Evolutionary conservation across 2,113 vertebrate species (phyloP), one percentile per base, ranked within the genome.

Genomic region (Bettongia penicillata): DNA sequence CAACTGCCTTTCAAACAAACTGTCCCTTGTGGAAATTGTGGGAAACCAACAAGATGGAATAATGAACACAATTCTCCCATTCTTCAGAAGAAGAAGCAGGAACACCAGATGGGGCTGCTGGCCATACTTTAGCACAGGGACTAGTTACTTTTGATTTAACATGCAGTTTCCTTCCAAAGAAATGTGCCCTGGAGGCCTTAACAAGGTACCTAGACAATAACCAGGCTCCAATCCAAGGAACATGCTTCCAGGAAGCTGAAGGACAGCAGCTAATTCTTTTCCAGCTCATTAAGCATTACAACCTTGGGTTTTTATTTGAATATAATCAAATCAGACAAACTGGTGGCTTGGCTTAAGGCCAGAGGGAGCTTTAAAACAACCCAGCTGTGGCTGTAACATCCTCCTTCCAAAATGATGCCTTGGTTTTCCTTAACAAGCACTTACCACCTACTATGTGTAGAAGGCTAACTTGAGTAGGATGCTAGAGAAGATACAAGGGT

Each of bases 261-360:
- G 89, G 90, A 57, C 48, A 96, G 26, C n/a, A 91, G 91, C 26
- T 84, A 53, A 91, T 91, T 94, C 89, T 95, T 91, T 57, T 37
- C 91, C 24, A 91, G 26, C 48, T 91, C n/a, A 57, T 95, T 95
- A 93, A 55, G 68, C 23, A 92, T 48, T 49, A 91, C 55, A 90
- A 89, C 49, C 84, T 90, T 55, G 31, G n/a, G 77, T 84, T 90
- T 96, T 95, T 49, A 94, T 91, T 92, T 92, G 55, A 55, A 89
- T 94, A 52, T 91, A 92, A 94, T 95, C 51, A 84, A 51, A 92
- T 92, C 48, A 92, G 28, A 92, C 22, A 77, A 51, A 94, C 90
- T 49, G 19, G 28, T 93, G 49, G 49, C 91, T 96, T 93, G 94
- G 52, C 43, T 96, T 3, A 31, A 92, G 92, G 55, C 55, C 92